Evolutionary conservation across 92 coral and sea anemone species (phyloP).

Genomic region (Epizoanthus rinbou): DNA sequence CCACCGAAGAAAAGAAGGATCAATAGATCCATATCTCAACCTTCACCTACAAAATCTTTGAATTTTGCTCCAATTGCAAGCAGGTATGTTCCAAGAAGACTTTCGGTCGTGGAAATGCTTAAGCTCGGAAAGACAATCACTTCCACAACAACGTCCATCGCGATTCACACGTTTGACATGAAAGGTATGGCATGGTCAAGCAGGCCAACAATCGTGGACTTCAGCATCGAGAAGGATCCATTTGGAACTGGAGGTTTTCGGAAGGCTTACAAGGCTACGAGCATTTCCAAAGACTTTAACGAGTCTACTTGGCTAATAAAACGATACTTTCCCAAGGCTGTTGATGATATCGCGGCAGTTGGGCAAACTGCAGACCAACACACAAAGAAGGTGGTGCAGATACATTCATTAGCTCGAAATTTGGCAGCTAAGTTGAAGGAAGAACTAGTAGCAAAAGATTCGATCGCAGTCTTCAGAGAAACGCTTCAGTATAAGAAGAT

Average conservation of each 20-base stretch:
- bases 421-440: slow-evolving; percentile 26
- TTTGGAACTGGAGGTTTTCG: slow-evolving; percentile 12
- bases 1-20: slow-evolving; percentile 8
- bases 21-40: slow-evolving; percentile 14
- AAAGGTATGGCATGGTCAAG: slow-evolving; percentile 18
- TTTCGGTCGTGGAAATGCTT: slow-evolving; percentile 27
- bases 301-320: slow-evolving; percentile 21
- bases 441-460: neutral
- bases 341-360: slow-evolving; percentile 3
- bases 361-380: slow-evolving; percentile 26
- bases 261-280: neutral
- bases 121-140: slow-evolving; percentile 19
- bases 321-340: slow-evolving; percentile 23
- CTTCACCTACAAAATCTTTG: slow-evolving; percentile 6
- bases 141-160: slow-evolving; percentile 16
- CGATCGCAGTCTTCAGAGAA: slow-evolving; percentile 3
- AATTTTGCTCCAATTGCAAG: neutral
- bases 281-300: slow-evolving; percentile 13
- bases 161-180: slow-evolving; percentile 17
- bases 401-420: slow-evolving; percentile 22
- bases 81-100: slow-evolving; percentile 18
- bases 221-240: slow-evolving; percentile 9
- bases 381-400: slow-evolving; percentile 22
- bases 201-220: slow-evolving; percentile 17
- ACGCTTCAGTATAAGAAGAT: slow-evolving; percentile 13